These are phyloP conservation scores for Avahi laniger DNA, from an alignment of 2,797 vertebrate species.

Conservation along the genomic window DNA sequence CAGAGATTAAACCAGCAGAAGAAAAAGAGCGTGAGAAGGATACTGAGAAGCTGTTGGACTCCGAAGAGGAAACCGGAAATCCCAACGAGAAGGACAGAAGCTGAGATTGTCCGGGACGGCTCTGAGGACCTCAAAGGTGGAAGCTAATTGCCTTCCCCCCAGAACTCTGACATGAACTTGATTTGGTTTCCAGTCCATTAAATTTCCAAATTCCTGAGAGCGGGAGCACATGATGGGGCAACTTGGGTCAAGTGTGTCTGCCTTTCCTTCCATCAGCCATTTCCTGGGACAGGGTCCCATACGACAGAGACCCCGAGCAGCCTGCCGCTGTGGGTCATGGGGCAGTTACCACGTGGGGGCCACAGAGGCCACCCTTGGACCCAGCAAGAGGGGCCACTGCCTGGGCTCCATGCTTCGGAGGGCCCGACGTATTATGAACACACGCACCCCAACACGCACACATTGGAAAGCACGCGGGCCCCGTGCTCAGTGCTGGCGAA, in stretches of 20 bases:
- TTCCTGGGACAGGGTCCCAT: background rate
- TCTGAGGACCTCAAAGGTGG: background rate
- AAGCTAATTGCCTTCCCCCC: background rate
- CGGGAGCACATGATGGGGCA: background rate
- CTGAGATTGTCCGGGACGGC: background rate
- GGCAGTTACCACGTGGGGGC: background rate
- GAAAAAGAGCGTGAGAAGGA: background rate
- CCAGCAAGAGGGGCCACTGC: background rate
- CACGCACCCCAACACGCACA: background rate
- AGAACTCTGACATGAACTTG: background rate
- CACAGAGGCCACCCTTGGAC: too few relatives aligned
- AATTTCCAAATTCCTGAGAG: background rate
- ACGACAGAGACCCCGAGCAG: rapidly evolving
- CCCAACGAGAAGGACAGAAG: background rate
- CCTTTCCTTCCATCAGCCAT: background rate
- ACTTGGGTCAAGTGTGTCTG: background rate
- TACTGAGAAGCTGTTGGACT: background rate
- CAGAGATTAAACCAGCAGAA: background rate
- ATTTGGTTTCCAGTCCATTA: background rate
- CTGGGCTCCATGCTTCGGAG: background rate
- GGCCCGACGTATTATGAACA: background rate
- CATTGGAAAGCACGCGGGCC: background rate
- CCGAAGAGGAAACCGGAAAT: background rate
- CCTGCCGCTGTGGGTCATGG: rapidly evolving
- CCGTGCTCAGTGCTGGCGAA: background rate